A percentile compares a stretch with the other conserved stretches of the same genome.
These are phyloP conservation scores for Melanotaenia trifasciata DNA, from an alignment of 2,797 vertebrate genomes.

Conservation along the genomic window DNA sequence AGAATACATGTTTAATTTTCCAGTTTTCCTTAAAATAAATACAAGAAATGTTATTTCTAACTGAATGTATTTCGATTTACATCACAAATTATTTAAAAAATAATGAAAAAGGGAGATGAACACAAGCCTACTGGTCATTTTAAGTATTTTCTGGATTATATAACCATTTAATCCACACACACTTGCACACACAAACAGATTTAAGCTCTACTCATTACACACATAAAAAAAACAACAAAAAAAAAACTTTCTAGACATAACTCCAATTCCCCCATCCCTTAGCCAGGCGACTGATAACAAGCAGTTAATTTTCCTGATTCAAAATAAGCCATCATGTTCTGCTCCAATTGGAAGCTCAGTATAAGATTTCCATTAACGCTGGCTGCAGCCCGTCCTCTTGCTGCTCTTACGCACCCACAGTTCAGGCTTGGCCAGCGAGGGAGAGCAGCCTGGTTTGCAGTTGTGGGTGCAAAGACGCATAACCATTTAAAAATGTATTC, in stretches of 20 bases:
- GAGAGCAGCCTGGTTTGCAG: not conserved
- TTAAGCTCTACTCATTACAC: slow-evolving; percentile 36
- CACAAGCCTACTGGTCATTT: slow-evolving; percentile 47
- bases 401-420: slow-evolving; percentile 12
- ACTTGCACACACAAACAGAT: slow-evolving; percentile 28
- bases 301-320: slow-evolving; percentile 54
- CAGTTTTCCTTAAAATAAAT: slow-evolving; percentile 8
- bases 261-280: slow-evolving; percentile 47
- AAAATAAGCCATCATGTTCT: slow-evolving; percentile 55
- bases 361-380: slow-evolving; percentile 53
- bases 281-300: slow-evolving; percentile 52
- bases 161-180: slow-evolving; percentile 35
- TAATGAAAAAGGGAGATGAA: slow-evolving; percentile 43
- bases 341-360: slow-evolving; percentile 66
- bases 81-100: slow-evolving; percentile 58
- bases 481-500: slow-evolving; percentile 39
- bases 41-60: slow-evolving; percentile 25
- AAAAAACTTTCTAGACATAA: slow-evolving; percentile 43
- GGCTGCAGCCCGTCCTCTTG: slow-evolving; percentile 19
- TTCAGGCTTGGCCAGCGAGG: not conserved
- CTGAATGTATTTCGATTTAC: slow-evolving; percentile 46
- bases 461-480: slow-evolving; percentile 22
- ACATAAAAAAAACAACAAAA: not conserved
- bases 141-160: slow-evolving; percentile 38
- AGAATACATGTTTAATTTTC: not conserved